Evolutionary conservation across 2,888 invertebrate genomes (phyloP), one percentile per base, ranked within the genome.

Genomic region (Odontocerum albicorne): DNA sequence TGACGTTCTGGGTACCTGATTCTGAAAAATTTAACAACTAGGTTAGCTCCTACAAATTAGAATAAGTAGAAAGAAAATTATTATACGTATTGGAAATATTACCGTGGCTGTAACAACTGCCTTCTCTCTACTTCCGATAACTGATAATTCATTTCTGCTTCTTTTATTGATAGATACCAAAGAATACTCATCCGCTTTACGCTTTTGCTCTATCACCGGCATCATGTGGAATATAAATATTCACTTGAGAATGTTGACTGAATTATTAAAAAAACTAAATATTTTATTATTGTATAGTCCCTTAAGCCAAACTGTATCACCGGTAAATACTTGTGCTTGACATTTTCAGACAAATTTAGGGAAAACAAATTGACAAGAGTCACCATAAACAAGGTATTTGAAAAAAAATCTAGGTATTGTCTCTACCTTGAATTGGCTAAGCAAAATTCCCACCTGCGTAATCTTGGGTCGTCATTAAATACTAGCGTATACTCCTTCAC

Each of bases 1-100:
- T 0, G 96, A 96, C 8, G 95, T 94, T 58, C 97, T 78, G 32
- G 86, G 84, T 21, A 88, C 85, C 64, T 87, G 49, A 19, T 15
- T 27, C 51, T 58, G 20, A 1, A 45, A 45, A 38, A 4, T 45
- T 19, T 21, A 21, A 33, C 3, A 6, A 17, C n/a, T n/a, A n/a
- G n/a, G n/a, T n/a, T n/a, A n/a, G n/a, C n/a, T n/a, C n/a, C n/a
- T n/a, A n/a, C n/a, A n/a, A n/a, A 39, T 17, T 16, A 12, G 12
- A 8, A 39, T 7, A 17, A 39, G 13, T 39, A 19, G 39, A 8
- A 27, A 10, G 46, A 22, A n/a, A 12, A 12, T 16, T 2, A 39
- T 43, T 12, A 44, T 27, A 10, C 13, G 32, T 16, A 40, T 22
- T 6, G 35, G 10, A 15, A 16, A 35, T 17, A 81, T 80, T 77